Evolutionary conservation across 2,888 invertebrate genomes (phyloP).

Genomic region (Synanthedon formicaeformis): DNA sequence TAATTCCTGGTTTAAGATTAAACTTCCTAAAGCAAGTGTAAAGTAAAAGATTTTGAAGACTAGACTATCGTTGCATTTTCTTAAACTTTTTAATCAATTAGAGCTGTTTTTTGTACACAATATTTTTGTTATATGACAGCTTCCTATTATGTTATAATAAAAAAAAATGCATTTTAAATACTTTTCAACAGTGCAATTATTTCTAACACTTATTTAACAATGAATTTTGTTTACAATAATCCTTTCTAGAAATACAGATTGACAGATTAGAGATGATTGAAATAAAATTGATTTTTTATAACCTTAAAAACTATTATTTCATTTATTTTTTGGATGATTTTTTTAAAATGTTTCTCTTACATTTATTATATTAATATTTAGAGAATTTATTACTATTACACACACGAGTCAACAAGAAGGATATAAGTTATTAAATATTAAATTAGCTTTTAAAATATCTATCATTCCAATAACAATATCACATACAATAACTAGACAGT

Average conservation of each 20-base stretch:
- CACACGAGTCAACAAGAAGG: constrained; percentile 64
- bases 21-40: too few species aligned
- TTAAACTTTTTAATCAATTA: too few species aligned
- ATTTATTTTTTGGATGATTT: not conserved
- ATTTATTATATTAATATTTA: constrained; percentile 1
- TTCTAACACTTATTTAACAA: not conserved
- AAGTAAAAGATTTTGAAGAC: too few species aligned
- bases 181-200: not conserved
- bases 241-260: not conserved
- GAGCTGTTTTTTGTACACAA: too few species aligned
- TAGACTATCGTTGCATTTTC: too few species aligned
- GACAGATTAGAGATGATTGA: not conserved
- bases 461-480: constrained; percentile 67
- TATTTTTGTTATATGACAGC: too few species aligned
- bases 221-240: not conserved
- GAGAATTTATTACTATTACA: constrained; percentile 30
- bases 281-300: not conserved
- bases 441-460: constrained; percentile 59
- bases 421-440: constrained; percentile 45
- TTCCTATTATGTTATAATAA: too few species aligned
- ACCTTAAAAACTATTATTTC: not conserved
- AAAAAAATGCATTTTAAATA: too few species aligned
- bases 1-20: too few species aligned
- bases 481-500: constrained; percentile 65
- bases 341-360: constrained; percentile 1